Base-by-base conservation (phyloP, 2,888 invertebrate genomes). In the Craniophora ligustri region DNA sequence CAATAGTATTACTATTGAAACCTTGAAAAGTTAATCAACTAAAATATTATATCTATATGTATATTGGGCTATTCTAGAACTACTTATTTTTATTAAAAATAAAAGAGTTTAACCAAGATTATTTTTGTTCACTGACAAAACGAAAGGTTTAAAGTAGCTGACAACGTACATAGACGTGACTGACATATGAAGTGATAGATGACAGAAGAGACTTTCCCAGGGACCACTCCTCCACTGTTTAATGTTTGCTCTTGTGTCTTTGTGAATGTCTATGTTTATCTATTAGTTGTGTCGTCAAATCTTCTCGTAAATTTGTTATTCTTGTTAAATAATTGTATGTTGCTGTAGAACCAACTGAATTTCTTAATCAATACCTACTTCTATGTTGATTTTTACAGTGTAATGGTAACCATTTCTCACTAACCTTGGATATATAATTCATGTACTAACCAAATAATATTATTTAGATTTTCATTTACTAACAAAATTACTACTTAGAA, bases 201-300 rank as follows among this genome's bases (percentile, higher is more conserved):
- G 44, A 58, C 49, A n/a, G 8, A 13, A 58, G 16, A n/a, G 73
- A 74, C 60, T 66, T 71, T n/a, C n/a, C n/a, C n/a, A n/a, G n/a
- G n/a, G 59, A 72, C 71, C 76, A 77, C 75, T 80, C 79, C 72
- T 77, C 79, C 78, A 75, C 79, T 77, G 75, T 79, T 80, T 57
- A 69, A 76, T 82, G 81, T 82, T 67, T 64, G 77, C 76, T 79
- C 72, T 71, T 77, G 67, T 83, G 62, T 78, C 59, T 66, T 45
- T 67, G 63, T 75, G 55, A 63, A 59, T 77, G 76, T 81, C 61
- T 73, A n/a, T n/a, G n/a, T n/a, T n/a, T n/a, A 55, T 79, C 68
- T 69, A 59, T 76, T 79, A 67, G 78, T 75, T 73, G 71, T 78
- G 56, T 71, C 65, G 69, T 72, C 67, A 65, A 67, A 39, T 57